Percentiles rank a stretch among this genome's conserved stretches.
Evolutionary conservation across 1,140 invertebrate genomes (phyloP).

Genomic region (Lepidotrigona ventralis): DNA sequence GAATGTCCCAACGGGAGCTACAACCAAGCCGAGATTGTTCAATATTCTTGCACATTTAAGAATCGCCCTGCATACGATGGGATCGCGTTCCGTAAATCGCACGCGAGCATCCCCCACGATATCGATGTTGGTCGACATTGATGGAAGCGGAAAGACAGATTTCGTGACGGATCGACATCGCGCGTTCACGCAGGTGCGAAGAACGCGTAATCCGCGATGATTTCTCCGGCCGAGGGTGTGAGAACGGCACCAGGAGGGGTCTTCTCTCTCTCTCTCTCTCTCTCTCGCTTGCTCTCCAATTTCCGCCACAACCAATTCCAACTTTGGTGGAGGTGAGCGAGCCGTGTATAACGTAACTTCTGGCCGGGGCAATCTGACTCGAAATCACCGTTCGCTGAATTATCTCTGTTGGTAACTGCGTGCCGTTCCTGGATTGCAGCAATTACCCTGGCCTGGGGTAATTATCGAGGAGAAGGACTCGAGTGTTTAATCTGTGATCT

Average conservation of each 20-base stretch:
- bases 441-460: slow-evolving; percentile 76
- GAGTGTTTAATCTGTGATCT: slow-evolving; percentile 79
- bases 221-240: slow-evolving; percentile 45
- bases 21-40: too few species aligned
- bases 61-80: background rate
- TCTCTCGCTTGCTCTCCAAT: slow-evolving; percentile 53
- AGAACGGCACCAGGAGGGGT: slow-evolving; percentile 52
- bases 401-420: slow-evolving; percentile 77
- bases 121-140: too few species aligned
- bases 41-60: too few species aligned
- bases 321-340: slow-evolving; percentile 67
- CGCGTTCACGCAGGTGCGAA: slow-evolving; percentile 61
- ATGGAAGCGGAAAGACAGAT: background rate
- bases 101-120: slow-evolving; percentile 31
- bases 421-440: slow-evolving; percentile 77
- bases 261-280: slow-evolving; percentile 2
- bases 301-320: slow-evolving; percentile 77
- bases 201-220: slow-evolving; percentile 61
- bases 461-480: slow-evolving; percentile 79
- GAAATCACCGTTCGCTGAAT: slow-evolving; percentile 78
- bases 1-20: too few species aligned
- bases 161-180: slow-evolving; percentile 55
- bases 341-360: slow-evolving; percentile 74
- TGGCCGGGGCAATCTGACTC: slow-evolving; percentile 76
- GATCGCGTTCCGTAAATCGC: background rate